A percentile compares a stretch with the other conserved stretches of the same genome.
Evolutionary conservation across 2,888 invertebrate genomes (phyloP).

Genomic region (Globia sparganii): DNA sequence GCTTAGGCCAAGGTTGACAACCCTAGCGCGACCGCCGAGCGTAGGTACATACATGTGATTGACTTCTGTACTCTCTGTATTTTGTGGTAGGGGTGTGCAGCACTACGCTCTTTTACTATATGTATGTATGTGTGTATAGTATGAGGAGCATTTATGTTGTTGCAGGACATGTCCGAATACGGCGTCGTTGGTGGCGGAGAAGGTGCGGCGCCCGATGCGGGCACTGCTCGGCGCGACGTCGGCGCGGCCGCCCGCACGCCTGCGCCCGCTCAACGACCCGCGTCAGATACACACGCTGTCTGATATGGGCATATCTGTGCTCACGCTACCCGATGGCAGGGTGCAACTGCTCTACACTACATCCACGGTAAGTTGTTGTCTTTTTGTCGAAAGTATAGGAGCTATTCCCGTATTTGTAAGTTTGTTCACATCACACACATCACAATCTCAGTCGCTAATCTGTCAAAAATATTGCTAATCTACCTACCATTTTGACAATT

Average conservation of each 20-base stretch:
- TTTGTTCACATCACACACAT: not conserved
- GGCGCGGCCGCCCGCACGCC: slow-evolving; percentile 92
- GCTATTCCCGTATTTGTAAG: not conserved
- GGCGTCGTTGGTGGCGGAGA: slow-evolving; percentile 95
- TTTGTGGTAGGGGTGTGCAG: too few species aligned
- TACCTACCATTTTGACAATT: not conserved
- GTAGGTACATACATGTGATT: too few species aligned
- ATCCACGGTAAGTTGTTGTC: slow-evolving; percentile 92
- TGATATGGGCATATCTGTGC: slow-evolving; percentile 98
- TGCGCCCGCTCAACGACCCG: slow-evolving; percentile 95
- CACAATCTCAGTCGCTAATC: not conserved
- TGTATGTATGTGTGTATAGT: not conserved
- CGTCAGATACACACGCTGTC: slow-evolving; percentile 96
- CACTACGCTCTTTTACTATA: too few species aligned
- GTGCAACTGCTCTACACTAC: slow-evolving; percentile 97
- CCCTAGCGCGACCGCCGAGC: too few species aligned
- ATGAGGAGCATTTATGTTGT: not conserved
- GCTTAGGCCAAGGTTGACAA: too few species aligned
- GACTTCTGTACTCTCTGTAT: too few species aligned
- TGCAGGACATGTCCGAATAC: slow-evolving; percentile 96
- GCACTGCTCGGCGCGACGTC: slow-evolving; percentile 94
- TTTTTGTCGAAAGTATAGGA: not conserved
- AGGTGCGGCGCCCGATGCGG: slow-evolving; percentile 95
- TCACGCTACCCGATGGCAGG: slow-evolving; percentile 96
- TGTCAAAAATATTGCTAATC: not conserved